Evolutionary conservation across 2,797 vertebrate genomes (phyloP).

Genomic region (Spinibarbus caldwelli): DNA sequence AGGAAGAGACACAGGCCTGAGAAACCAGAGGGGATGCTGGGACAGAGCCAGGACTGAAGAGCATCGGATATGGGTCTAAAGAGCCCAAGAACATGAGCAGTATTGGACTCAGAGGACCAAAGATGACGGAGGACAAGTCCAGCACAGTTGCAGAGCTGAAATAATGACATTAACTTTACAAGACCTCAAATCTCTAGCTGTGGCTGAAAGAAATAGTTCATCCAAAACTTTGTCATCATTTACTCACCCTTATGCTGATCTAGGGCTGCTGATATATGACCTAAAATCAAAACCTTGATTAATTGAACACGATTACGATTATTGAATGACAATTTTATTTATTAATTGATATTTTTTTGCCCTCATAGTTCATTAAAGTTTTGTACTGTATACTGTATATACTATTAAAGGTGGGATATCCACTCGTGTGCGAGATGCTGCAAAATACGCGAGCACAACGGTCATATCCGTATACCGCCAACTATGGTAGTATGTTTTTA

Average conservation of each 20-base stretch:
- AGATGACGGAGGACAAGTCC: background rate
- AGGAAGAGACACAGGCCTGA: background rate
- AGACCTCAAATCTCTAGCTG: background rate
- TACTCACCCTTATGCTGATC: background rate
- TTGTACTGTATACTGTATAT: too few species aligned
- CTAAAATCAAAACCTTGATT: too few species aligned
- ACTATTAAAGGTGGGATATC: too few species aligned
- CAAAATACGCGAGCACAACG: too few species aligned
- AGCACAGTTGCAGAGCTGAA: background rate
- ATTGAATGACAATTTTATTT: too few species aligned
- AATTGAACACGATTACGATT: too few species aligned
- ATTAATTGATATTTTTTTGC: background rate
- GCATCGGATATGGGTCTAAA: background rate
- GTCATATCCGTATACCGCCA: too few species aligned
- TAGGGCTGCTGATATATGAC: too few species aligned
- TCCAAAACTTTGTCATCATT: background rate
- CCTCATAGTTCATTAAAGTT: background rate
- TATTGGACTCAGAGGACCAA: constrained; percentile 8
- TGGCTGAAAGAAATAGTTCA: background rate
- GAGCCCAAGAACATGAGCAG: background rate
- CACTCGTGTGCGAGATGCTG: too few species aligned
- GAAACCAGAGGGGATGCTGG: background rate
- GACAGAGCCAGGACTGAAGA: background rate
- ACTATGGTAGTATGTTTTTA: too few species aligned
- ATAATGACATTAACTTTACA: background rate